These are phyloP conservation scores for Centropristis striata DNA, from an alignment of 2,113 vertebrate genomes.

Conservation along the genomic window DNA sequence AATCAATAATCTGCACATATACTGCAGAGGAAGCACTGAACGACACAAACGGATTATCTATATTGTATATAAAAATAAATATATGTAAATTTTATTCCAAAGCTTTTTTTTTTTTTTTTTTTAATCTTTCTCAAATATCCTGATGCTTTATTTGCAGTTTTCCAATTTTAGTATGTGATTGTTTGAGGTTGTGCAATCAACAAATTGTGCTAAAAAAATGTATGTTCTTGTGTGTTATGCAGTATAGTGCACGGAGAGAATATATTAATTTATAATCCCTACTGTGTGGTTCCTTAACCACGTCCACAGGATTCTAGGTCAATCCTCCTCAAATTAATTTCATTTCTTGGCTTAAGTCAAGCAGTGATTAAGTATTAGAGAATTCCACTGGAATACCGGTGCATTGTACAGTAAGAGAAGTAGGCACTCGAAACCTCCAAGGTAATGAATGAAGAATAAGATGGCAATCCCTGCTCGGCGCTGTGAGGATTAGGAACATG, in stretches of 20 bases:
- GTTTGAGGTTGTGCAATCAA: neutral
- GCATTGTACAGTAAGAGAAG: slow-evolving; percentile 31
- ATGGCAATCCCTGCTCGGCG: slow-evolving; percentile 35
- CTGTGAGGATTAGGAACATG: slow-evolving; percentile 58
- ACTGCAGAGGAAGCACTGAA: neutral
- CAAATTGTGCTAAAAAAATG: slow-evolving; percentile 8
- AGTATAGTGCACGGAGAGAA: slow-evolving; percentile 5
- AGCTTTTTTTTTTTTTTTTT: neutral
- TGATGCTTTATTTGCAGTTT: neutral
- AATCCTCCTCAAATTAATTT: slow-evolving; percentile 64
- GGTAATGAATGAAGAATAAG: slow-evolving; percentile 59
- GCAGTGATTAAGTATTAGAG: slow-evolving; percentile 62
- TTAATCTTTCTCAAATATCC: neutral
- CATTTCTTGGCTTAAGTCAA: slow-evolving; percentile 63
- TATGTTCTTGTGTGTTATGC: neutral
- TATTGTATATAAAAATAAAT: neutral
- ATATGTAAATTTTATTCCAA: neutral
- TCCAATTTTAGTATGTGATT: neutral
- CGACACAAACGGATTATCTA: neutral
- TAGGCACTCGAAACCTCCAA: slow-evolving; percentile 30
- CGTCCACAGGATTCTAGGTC: slow-evolving; percentile 69
- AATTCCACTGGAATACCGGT: slow-evolving; percentile 36
- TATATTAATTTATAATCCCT: slow-evolving; percentile 56
- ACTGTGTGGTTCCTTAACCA: slow-evolving; percentile 32
- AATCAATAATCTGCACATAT: neutral